These are phyloP conservation scores for Oryctes rhinoceros DNA, from an alignment of 1,140 invertebrate species.

Conservation along the genomic window DNA sequence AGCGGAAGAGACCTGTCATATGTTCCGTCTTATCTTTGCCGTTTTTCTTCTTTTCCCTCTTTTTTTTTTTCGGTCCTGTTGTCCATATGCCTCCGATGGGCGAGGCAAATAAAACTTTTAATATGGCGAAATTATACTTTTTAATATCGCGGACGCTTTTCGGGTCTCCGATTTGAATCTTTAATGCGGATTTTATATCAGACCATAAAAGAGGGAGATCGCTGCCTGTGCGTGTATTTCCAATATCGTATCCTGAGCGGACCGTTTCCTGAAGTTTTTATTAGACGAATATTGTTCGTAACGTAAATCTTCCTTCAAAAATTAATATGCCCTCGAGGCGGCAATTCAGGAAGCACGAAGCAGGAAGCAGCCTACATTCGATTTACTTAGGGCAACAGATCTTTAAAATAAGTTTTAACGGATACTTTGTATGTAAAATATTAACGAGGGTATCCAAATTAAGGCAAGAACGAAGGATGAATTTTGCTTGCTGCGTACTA, in stretches of 20 bases:
- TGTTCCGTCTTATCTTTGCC: not conserved
- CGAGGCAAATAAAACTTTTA: slow-evolving; percentile 40
- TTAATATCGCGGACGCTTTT: slow-evolving; percentile 33
- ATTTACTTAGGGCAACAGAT: not conserved
- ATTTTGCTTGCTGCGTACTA: too few species aligned
- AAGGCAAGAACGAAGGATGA: too few species aligned
- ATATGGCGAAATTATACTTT: slow-evolving; percentile 44
- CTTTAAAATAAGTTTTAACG: not conserved
- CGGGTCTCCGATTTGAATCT: not conserved
- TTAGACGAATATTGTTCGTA: slow-evolving; percentile 9
- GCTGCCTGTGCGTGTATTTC: not conserved
- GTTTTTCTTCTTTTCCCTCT: not conserved
- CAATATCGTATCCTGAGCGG: not conserved
- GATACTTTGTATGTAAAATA: not conserved
- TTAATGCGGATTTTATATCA: slow-evolving; percentile 34
- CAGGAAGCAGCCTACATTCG: not conserved
- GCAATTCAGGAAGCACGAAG: not conserved
- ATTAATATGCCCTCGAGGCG: not conserved
- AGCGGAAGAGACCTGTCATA: too few species aligned
- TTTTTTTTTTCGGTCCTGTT: not conserved
- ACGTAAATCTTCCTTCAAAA: slow-evolving; percentile 7
- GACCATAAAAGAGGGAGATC: not conserved
- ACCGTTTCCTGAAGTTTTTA: not conserved
- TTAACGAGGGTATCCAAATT: too few species aligned
- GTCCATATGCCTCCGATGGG: slow-evolving; percentile 27